Evolutionary conservation across 2,888 invertebrate species (phyloP), one percentile per base, ranked within the genome.

Genomic region (Microctonus brassicae): DNA sequence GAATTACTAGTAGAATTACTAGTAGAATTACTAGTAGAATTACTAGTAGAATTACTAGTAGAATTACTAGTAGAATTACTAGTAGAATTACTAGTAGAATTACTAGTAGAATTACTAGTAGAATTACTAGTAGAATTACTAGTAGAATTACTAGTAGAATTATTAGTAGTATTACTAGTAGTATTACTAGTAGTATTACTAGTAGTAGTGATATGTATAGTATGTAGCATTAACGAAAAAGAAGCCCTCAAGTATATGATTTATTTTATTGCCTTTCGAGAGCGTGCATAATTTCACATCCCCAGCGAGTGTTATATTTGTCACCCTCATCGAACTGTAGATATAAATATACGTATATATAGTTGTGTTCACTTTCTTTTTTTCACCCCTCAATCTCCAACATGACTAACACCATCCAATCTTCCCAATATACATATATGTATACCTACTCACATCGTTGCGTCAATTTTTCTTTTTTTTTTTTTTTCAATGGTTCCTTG

Each of bases 221-320:
- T 47, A 39, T 61, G 42, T 20, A 62, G 39, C 42, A 0, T 24
- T 26, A 58, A 33, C 42, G n/a, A 65, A 64, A 22, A 13, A 34
- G 39, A 60, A 42, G 52, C 22, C 65, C n/a, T 73, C 74, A 74
- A 75, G 74, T 77, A 80, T 81, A 47, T 47, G 81, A 83, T 83
- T 83, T 81, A 82, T 80, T 80, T 82, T 79, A 83, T 83, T 75
- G 79, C 78, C 70, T 72, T 76, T 77, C 75, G 69, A 79, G 78
- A 78, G 74, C 76, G 73, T 72, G 79, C 75, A 82, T 81, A 79
- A 79, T 81, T 82, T 67, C 75, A 73, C 72, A 69, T 63, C 71
- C 68, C 69, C 69, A 61, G 67, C 63, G 24, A 74, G 67, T 75
- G 77, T 77, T 79, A 78, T 76, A 81, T 78, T 78, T 76, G 72